These are phyloP conservation scores for Camptogramma bilineatum DNA, from an alignment of 2,888 invertebrate species.

Conservation along the genomic window DNA sequence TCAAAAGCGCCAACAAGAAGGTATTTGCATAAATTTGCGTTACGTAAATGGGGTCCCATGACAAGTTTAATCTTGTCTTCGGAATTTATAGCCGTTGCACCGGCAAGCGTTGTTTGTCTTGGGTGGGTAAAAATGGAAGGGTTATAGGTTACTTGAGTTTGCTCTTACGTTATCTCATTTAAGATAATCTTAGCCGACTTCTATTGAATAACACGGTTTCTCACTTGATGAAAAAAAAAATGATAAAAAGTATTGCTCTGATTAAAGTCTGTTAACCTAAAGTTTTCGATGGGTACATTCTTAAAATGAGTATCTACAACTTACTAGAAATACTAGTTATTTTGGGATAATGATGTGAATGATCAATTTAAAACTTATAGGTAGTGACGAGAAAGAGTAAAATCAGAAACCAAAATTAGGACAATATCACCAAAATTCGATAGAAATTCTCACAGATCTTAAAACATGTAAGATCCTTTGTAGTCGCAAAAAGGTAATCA, in stretches of 20 bases:
- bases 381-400: no score
- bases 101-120: constrained; percentile 16
- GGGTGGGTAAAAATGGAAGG: constrained; percentile 21
- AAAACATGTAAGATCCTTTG: no score
- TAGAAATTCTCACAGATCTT: no score
- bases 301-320: no score
- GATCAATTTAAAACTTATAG: no score
- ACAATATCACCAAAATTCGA: no score
- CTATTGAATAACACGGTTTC: not conserved
- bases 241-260: not conserved
- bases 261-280: no score
- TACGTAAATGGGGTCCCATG: constrained; percentile 84
- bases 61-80: constrained; percentile 84
- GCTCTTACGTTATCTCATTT: constrained; percentile 3
- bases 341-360: no score
- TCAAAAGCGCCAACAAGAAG: constrained; percentile 67
- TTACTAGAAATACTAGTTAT: no score
- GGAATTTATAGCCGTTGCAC: constrained; percentile 75
- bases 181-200: not conserved
- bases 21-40: constrained; percentile 85
- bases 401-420: no score
- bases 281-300: no score
- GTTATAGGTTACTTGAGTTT: constrained; percentile 17
- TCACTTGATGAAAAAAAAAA: not conserved
- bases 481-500: no score